phyloP scores from a whole-genome alignment of 2,888 invertebrate genomes.

The Dorcus hopei region DNA sequence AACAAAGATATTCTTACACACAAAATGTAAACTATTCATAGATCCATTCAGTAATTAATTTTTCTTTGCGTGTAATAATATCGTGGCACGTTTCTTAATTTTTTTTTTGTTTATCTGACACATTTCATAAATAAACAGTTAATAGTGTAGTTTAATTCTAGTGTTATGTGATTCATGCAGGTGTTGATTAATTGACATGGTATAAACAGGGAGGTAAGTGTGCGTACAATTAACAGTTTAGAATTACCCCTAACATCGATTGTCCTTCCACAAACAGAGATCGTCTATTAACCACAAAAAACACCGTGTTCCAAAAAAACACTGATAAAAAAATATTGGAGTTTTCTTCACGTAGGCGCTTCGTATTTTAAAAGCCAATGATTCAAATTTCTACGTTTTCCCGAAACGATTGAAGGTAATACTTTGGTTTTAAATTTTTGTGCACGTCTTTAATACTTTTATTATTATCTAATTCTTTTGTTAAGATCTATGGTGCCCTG shows the following conservation, averaged over 20 bases:
- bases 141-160: not conserved
- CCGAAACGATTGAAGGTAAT: too few species aligned
- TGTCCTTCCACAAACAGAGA: slow-evolving; percentile 3
- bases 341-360: not conserved
- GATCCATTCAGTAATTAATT: too few species aligned
- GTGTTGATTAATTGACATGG: slow-evolving; percentile 11
- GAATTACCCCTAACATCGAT: slow-evolving; percentile 11
- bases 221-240: not conserved
- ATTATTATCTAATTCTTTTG: too few species aligned
- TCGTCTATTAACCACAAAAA: not conserved
- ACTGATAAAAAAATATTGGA: not conserved
- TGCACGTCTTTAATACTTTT: too few species aligned
- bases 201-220: slow-evolving; percentile 1
- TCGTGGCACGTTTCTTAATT: too few species aligned
- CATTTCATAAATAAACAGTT: not conserved
- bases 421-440: not conserved
- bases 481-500: too few species aligned
- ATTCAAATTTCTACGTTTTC: not conserved
- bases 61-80: too few species aligned
- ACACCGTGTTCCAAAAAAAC: not conserved
- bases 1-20: too few species aligned
- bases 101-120: not conserved
- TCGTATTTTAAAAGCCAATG: not conserved
- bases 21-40: too few species aligned
- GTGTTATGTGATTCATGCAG: slow-evolving; percentile 9